Evolutionary conservation across 2,888 invertebrate genomes (phyloP).

Genomic region (Lasioglossum pauxillum): DNA sequence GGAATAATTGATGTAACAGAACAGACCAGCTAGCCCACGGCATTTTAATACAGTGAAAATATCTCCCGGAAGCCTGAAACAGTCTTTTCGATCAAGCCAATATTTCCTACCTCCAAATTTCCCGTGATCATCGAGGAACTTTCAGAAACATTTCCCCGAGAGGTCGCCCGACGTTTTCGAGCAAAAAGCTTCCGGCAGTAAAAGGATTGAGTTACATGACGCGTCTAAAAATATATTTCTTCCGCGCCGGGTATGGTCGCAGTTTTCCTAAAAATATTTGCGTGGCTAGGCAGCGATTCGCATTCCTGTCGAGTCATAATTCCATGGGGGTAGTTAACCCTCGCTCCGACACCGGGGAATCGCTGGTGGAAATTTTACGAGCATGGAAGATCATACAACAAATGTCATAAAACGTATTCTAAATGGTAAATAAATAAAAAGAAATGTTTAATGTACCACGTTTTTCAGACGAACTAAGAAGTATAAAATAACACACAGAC

Average conservation of each 20-base stretch:
- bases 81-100: neutral
- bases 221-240: neutral
- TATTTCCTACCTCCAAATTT: neutral
- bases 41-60: neutral
- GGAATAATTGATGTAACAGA: neutral
- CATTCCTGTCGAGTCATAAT: conserved; percentile 30
- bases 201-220: neutral
- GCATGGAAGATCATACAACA: no score
- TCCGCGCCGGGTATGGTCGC: neutral
- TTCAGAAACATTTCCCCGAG: neutral
- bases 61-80: neutral
- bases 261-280: neutral
- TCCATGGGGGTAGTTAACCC: conserved; percentile 30
- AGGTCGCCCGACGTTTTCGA: neutral
- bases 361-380: conserved; percentile 4
- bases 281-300: neutral
- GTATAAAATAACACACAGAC: no score
- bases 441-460: no score
- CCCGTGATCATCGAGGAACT: neutral
- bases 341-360: neutral
- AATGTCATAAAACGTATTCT: no score
- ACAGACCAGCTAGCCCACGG: neutral
- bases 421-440: no score
- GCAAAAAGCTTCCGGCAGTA: neutral
- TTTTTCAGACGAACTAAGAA: no score